These are phyloP conservation scores for Paragorgia papillata DNA, from an alignment of 92 coral and sea anemone genomes.

Conservation along the genomic window DNA sequence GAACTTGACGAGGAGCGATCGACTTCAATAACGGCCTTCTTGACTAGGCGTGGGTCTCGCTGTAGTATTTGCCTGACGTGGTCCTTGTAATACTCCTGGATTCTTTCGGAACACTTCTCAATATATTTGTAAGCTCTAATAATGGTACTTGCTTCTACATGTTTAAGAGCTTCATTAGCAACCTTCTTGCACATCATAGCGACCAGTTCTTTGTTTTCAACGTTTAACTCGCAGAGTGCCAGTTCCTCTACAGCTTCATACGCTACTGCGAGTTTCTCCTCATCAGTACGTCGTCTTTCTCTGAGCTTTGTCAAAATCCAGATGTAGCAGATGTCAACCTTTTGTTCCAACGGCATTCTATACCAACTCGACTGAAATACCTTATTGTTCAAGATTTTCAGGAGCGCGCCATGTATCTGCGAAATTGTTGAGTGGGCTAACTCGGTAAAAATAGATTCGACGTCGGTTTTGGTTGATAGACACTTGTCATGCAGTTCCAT, in stretches of 20 bases:
- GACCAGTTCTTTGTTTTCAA: conserved; percentile 5
- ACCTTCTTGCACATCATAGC: background rate
- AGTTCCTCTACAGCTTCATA: conserved; percentile 2
- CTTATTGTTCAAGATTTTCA: background rate
- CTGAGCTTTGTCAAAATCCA: conserved; percentile 1
- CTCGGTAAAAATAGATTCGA: background rate
- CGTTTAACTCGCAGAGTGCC: background rate
- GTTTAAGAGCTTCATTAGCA: background rate
- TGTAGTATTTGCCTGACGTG: conserved; percentile 14
- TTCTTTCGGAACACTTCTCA: conserved; percentile 9
- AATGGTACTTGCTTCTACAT: background rate
- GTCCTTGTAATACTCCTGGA: conserved; percentile 27
- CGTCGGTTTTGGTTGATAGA: background rate
- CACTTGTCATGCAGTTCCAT: too few species aligned
- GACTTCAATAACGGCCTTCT: background rate
- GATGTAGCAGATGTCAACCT: conserved; percentile 23
- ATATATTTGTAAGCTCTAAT: conserved; percentile 7
- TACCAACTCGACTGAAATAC: background rate
- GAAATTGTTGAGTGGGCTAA: background rate
- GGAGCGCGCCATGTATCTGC: background rate
- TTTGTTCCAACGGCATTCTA: background rate
- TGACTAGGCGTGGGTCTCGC: background rate
- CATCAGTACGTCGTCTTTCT: background rate
- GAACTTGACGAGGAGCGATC: background rate
- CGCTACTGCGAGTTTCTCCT: conserved; percentile 4